Evolutionary conservation across 2,797 vertebrate genomes (phyloP).

Genomic region (Parambassis ranga): DNA sequence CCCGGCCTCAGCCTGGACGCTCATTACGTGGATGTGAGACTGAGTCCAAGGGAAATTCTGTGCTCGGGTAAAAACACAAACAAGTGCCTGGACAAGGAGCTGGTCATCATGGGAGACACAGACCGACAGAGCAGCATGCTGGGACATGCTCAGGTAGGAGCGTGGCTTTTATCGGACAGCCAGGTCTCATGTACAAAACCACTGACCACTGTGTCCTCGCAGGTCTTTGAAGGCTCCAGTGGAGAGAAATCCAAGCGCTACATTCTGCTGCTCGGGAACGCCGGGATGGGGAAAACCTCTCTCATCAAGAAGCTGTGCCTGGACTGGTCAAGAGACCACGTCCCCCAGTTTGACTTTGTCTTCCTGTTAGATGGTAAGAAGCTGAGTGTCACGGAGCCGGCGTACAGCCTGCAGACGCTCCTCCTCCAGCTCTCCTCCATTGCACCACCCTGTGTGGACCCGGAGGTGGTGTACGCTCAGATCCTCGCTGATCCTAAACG

Average conservation of each 20-base stretch:
- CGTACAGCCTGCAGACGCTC: slow-evolving; percentile 81
- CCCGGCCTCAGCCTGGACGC: slow-evolving; percentile 63
- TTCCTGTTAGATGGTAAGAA: slow-evolving; percentile 84
- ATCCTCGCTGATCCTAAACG: slow-evolving; percentile 79
- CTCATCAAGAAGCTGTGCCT: slow-evolving; percentile 83
- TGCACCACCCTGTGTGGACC: slow-evolving; percentile 41
- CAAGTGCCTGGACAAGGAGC: slow-evolving; percentile 85
- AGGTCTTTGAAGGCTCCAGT: slow-evolving; percentile 62
- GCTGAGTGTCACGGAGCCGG: slow-evolving; percentile 66
- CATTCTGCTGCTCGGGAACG: slow-evolving; percentile 84
- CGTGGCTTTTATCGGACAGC: background rate
- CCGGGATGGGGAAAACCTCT: slow-evolving; percentile 89
- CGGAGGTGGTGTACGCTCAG: slow-evolving; percentile 75
- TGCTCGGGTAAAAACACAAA: slow-evolving; percentile 73
- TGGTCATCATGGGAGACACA: slow-evolving; percentile 75
- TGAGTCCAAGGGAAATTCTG: slow-evolving; percentile 77
- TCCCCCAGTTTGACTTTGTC: slow-evolving; percentile 88
- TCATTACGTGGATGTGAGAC: slow-evolving; percentile 78
- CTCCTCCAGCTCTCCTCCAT: slow-evolving; percentile 76
- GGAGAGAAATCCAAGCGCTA: slow-evolving; percentile 74
- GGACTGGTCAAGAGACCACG: slow-evolving; percentile 85
- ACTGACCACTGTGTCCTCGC: background rate
- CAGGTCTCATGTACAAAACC: background rate
- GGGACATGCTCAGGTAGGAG: slow-evolving; percentile 67
- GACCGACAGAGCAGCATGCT: slow-evolving; percentile 73